A percentile compares a stretch with the other conserved stretches of the same genome.
Conservation (phyloP, 2,113 vertebrate genomes). For the Acrocephalus arundinaceus region DNA sequence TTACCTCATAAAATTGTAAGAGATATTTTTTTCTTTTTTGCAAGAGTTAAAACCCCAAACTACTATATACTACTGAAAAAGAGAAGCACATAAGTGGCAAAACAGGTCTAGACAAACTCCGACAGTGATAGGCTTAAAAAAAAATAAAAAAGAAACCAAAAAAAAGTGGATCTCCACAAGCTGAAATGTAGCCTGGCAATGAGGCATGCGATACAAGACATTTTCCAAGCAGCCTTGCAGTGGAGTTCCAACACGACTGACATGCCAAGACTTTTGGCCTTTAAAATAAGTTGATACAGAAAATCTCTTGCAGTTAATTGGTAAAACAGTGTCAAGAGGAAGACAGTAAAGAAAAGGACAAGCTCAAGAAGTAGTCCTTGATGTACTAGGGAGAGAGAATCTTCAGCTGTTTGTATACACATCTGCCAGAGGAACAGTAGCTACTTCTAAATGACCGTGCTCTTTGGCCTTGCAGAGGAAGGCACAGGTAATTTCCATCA, state of each 20-base stretch:
- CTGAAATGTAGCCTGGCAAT: not conserved
- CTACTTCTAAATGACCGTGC: not conserved
- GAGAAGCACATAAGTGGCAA: not conserved
- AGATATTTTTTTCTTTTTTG: not conserved
- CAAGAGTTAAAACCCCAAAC: not conserved
- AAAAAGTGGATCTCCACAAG: not conserved
- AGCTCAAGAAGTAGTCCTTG: not conserved
- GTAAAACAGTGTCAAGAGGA: not conserved
- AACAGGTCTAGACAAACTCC: not conserved
- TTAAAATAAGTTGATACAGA: not conserved
- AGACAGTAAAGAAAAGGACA: not conserved
- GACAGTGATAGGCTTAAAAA: not conserved
- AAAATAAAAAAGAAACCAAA: too few species aligned
- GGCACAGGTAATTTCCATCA: not conserved
- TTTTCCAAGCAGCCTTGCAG: not conserved
- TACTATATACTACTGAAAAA: not conserved
- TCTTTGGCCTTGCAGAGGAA: not conserved
- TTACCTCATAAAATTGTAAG: not conserved
- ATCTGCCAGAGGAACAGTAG: not conserved
- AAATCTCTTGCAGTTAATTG: not conserved
- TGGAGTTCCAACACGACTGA: not conserved
- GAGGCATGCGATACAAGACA: not conserved
- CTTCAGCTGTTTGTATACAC: not conserved
- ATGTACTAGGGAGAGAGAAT: not conserved
- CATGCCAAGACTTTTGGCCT: fast-evolving